These are phyloP conservation scores for Amblyopsis rosae DNA, from an alignment of 2,113 vertebrate species.

Conservation along the genomic window DNA sequence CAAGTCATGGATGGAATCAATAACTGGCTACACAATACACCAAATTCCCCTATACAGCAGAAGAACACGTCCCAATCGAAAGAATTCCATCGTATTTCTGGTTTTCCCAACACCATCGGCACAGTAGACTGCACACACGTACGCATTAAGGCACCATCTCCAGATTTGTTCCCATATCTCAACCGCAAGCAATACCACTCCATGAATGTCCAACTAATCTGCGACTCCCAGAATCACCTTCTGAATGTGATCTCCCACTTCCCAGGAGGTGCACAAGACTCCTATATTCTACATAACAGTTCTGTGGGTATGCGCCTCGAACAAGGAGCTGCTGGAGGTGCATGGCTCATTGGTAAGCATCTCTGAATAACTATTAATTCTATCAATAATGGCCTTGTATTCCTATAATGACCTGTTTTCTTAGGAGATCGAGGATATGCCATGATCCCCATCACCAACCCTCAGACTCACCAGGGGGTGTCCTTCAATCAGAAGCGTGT, in stretches of 20 bases:
- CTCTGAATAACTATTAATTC: constrained; percentile 14
- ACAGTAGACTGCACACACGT: not conserved
- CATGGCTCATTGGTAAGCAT: constrained; percentile 20
- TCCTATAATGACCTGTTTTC: no score
- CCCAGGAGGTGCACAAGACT: not conserved
- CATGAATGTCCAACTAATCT: constrained; percentile 4
- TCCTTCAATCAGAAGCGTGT: no score
- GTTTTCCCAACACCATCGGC: not conserved
- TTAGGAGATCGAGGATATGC: no score
- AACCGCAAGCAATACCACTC: constrained; percentile 1
- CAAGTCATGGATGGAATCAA: no score
- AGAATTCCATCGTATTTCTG: no score
- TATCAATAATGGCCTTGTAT: not conserved
- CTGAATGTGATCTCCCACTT: constrained; percentile 4
- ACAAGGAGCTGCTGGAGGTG: constrained; percentile 15
- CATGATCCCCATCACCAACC: no score
- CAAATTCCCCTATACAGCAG: no score
- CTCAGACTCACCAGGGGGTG: no score
- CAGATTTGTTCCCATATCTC: constrained; percentile 7
- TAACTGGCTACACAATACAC: no score
- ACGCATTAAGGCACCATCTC: constrained; percentile 1
- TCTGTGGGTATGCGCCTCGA: constrained; percentile 3
- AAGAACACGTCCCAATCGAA: no score
- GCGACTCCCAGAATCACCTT: constrained; percentile 7
- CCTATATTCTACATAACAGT: not conserved